phyloP scores from a whole-genome alignment of 2,113 vertebrate species.

The Lutjanus erythropterus region DNA sequence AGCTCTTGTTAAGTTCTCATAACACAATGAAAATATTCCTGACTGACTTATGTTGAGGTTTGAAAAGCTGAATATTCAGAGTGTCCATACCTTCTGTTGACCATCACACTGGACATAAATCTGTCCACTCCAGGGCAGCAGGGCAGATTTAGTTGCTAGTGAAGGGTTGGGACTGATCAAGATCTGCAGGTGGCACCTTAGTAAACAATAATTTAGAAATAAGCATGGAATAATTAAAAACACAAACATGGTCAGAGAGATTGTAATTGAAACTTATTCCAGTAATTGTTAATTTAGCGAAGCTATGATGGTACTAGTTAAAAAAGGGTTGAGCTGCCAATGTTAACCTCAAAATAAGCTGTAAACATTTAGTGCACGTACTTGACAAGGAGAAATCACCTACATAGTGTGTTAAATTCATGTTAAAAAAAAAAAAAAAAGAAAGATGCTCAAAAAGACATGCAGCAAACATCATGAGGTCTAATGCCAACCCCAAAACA shows the following conservation, averaged over 20 bases:
- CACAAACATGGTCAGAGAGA: neutral
- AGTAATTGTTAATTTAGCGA: neutral
- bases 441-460: neutral
- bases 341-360: neutral
- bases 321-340: neutral
- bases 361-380: neutral
- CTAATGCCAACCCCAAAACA: neutral
- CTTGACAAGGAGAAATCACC: neutral
- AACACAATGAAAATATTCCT: neutral
- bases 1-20: neutral
- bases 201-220: constrained; percentile 12
- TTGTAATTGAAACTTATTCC: neutral
- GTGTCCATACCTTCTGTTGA: constrained; percentile 89
- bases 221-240: neutral
- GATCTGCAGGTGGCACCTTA: constrained; percentile 90
- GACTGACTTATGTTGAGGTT: neutral
- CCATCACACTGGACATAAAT: constrained; percentile 90
- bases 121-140: constrained; percentile 94
- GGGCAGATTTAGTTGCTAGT: constrained; percentile 85
- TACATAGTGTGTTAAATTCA: neutral
- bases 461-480: too few species aligned
- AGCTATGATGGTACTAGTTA: neutral
- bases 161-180: constrained; percentile 94
- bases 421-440: neutral
- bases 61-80: neutral